A percentile compares a stretch with the other conserved stretches of the same genome.
phyloP scores from a whole-genome alignment of 2,888 invertebrate genomes.

The Meteorus cinctellus region DNA sequence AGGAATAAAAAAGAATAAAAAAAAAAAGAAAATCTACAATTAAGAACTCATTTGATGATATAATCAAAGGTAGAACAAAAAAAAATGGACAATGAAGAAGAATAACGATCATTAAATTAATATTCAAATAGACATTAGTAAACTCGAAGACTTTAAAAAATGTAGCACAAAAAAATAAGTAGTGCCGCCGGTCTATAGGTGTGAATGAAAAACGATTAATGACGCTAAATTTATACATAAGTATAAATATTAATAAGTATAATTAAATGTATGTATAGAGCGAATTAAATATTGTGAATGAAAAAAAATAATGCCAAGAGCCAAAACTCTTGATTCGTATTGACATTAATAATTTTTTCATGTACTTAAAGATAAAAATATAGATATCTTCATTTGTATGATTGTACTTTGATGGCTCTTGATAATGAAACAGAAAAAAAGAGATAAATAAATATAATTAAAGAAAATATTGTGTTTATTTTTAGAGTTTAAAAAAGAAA shows the following conservation, averaged over 20 bases:
- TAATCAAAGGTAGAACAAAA: conserved; percentile 31
- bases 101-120: neutral
- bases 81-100: neutral
- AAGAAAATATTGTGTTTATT: conserved; percentile 8
- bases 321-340: neutral
- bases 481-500: too few relatives aligned
- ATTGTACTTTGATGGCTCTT: neutral
- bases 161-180: conserved; percentile 49
- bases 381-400: neutral
- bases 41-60: neutral
- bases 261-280: neutral
- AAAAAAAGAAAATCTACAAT: neutral
- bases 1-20: neutral
- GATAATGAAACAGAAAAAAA: conserved; percentile 47
- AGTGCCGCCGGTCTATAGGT: conserved; percentile 55
- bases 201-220: conserved; percentile 33
- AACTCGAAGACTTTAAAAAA: conserved; percentile 28
- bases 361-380: neutral
- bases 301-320: neutral
- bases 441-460: conserved; percentile 52
- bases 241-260: neutral
- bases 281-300: neutral
- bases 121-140: conserved; percentile 1
- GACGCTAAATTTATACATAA: conserved; percentile 7
- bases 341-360: conserved; percentile 15